Conservation (phyloP, 1,140 invertebrate species). For the Lasaia peninsularis region DNA sequence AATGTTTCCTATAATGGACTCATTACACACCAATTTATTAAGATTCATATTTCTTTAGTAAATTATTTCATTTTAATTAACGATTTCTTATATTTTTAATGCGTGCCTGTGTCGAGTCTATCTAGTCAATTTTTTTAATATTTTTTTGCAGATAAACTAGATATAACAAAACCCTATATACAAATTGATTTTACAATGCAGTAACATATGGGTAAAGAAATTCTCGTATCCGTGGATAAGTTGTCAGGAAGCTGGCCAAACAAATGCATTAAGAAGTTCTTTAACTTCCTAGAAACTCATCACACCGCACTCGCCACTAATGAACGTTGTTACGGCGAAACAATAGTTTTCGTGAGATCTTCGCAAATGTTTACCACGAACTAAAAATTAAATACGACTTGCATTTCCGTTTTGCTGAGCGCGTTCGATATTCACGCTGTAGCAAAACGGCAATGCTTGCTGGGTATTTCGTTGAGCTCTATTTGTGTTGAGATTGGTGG, state of each 20-base stretch:
- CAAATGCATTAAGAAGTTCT: constrained; percentile 9
- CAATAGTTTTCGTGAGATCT: constrained; percentile 12
- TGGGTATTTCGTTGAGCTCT: constrained; percentile 30
- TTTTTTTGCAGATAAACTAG: too few relatives aligned
- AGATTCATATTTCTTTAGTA: too few relatives aligned
- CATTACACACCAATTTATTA: too few relatives aligned
- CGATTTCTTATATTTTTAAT: too few relatives aligned
- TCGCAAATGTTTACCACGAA: constrained; percentile 9
- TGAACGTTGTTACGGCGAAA: constrained; percentile 11
- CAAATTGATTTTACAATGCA: too few relatives aligned
- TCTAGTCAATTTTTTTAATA: too few relatives aligned
- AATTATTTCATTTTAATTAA: too few relatives aligned
- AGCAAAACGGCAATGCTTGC: constrained; percentile 33
- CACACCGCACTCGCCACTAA: constrained; percentile 7
- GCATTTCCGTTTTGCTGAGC: constrained; percentile 30
- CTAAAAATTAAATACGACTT: constrained; percentile 33
- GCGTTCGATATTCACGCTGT: constrained; percentile 17
- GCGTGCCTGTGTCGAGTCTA: too few relatives aligned
- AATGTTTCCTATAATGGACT: too few relatives aligned
- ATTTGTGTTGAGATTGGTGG: constrained; percentile 19
- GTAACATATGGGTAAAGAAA: not conserved
- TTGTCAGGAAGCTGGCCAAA: constrained; percentile 1
- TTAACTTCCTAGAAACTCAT: constrained; percentile 12
- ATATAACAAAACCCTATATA: too few relatives aligned
- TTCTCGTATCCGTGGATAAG: not conserved